These are phyloP conservation scores for Heliconius aoede DNA, from an alignment of 2,888 invertebrate genomes.

Conservation along the genomic window DNA sequence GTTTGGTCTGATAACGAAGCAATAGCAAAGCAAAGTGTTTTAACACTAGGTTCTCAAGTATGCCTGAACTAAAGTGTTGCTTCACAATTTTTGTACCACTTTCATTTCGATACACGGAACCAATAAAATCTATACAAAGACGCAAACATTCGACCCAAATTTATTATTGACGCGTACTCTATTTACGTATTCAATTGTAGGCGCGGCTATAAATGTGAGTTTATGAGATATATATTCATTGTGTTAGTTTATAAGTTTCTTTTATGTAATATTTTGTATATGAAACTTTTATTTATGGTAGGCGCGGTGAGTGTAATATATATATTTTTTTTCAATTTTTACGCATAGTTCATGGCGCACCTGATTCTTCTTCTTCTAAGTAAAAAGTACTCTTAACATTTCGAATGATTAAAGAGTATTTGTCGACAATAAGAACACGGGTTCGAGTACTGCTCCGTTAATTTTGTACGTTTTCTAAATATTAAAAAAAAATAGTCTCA, in stretches of 20 bases:
- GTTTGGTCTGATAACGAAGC: too few relatives aligned
- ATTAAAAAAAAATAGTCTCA: too few relatives aligned
- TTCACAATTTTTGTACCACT: background rate
- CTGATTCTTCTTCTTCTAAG: too few relatives aligned
- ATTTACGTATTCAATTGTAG: slow-evolving; percentile 13
- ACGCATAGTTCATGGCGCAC: too few relatives aligned
- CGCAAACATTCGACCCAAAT: slow-evolving; percentile 28
- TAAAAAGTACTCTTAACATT: too few relatives aligned
- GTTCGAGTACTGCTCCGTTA: too few relatives aligned
- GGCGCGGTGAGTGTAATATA: too few relatives aligned
- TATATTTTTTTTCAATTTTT: background rate
- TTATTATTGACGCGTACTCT: slow-evolving; percentile 11
- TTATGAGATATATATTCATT: slow-evolving; percentile 12
- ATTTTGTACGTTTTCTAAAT: too few relatives aligned
- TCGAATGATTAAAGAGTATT: too few relatives aligned
- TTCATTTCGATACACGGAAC: slow-evolving; percentile 7
- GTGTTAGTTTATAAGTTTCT: background rate
- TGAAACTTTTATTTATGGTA: background rate
- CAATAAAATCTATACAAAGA: slow-evolving; percentile 28
- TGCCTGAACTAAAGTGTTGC: background rate
- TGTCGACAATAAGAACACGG: too few relatives aligned
- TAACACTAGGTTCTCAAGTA: too few relatives aligned
- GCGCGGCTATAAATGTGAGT: background rate
- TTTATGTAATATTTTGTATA: background rate
- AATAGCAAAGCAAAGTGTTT: too few relatives aligned